Evolutionary conservation across 2,888 invertebrate species (phyloP).

Genomic region (Drosophila borborema): DNA sequence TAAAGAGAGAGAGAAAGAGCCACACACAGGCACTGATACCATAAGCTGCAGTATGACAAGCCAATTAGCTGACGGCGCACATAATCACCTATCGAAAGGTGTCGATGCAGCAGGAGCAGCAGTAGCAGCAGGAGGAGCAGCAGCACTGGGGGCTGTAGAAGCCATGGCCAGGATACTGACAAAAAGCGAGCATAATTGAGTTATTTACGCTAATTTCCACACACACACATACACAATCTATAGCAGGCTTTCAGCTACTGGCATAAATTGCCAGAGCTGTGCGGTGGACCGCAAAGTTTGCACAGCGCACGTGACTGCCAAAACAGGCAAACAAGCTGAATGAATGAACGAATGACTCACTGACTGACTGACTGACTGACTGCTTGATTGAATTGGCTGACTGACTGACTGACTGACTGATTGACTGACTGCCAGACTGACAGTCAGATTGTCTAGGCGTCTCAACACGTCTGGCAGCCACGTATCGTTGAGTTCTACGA

Average conservation of each 20-base stretch:
- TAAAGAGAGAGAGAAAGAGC: neutral
- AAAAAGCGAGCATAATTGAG: constrained; percentile 66
- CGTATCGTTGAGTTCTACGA: constrained; percentile 7
- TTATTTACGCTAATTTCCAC: constrained; percentile 71
- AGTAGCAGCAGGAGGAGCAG: constrained; percentile 20
- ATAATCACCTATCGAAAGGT: constrained; percentile 71
- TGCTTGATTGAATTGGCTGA: neutral
- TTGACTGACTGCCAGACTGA: neutral
- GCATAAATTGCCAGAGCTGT: constrained; percentile 45
- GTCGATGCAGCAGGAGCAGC: constrained; percentile 46
- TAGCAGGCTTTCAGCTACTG: constrained; percentile 12
- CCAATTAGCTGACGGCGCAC: constrained; percentile 61
- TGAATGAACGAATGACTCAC: constrained; percentile 14
- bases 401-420: neutral
- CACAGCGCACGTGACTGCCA: constrained; percentile 55
- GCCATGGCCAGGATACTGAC: constrained; percentile 9
- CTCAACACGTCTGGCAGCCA: constrained; percentile 14
- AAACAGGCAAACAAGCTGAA: constrained; percentile 27
- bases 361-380: neutral
- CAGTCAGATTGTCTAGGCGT: neutral
- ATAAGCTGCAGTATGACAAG: constrained; percentile 47
- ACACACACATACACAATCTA: constrained; percentile 18
- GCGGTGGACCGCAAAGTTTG: constrained; percentile 57
- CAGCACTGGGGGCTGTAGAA: neutral
- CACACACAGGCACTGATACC: constrained; percentile 6